Conservation (phyloP, 2,797 vertebrate genomes). For the Darevskia mixta region DNA sequence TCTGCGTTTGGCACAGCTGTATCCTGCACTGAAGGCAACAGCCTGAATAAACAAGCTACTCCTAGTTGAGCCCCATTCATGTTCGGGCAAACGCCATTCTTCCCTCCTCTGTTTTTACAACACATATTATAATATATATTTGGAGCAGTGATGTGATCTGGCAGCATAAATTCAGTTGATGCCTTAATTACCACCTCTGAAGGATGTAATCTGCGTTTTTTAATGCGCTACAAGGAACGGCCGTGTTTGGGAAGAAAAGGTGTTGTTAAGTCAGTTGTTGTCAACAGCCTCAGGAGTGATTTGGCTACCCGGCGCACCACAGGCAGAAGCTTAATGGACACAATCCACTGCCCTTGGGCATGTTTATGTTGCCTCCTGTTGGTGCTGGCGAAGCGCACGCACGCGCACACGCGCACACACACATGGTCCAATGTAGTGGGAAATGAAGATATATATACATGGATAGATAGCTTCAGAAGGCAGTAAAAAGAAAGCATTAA, state of each 20-base stretch:
- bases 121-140: slow-evolving; percentile 57
- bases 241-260: slow-evolving; percentile 46
- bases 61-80: slow-evolving; percentile 61
- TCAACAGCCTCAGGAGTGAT: neutral
- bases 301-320: neutral
- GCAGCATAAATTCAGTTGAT: slow-evolving; percentile 65
- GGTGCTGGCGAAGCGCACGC: neutral
- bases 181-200: slow-evolving; percentile 64
- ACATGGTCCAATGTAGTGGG: no score
- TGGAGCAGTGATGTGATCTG: slow-evolving; percentile 61
- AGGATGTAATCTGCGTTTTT: slow-evolving; percentile 58
- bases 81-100: slow-evolving; percentile 52
- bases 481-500: no score
- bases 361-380: neutral
- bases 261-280: slow-evolving; percentile 15
- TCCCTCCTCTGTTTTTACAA: slow-evolving; percentile 55
- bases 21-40: slow-evolving; percentile 37
- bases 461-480: no score
- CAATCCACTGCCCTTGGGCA: neutral
- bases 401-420: neutral
- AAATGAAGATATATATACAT: no score
- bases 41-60: slow-evolving; percentile 60
- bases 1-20: slow-evolving; percentile 14
- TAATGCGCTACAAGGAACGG: slow-evolving; percentile 52
- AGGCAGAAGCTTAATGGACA: neutral